Percentiles rank a stretch among this genome's conserved stretches.
Conservation (phyloP, 2,797 vertebrate genomes). For the Anabacerthia variegaticeps region DNA sequence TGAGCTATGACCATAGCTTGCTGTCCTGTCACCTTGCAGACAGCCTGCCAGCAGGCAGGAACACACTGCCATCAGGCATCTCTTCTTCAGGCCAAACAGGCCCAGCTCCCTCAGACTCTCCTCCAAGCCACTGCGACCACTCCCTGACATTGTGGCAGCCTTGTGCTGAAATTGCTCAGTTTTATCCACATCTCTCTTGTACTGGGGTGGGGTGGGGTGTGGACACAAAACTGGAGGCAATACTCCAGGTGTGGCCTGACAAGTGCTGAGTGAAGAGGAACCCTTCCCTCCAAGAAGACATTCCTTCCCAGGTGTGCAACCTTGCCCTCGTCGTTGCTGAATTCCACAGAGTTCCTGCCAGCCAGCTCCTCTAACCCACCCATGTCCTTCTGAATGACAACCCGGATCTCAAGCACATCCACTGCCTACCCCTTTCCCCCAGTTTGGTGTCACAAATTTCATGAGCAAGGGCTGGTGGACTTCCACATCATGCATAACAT, state of each 20-base stretch:
- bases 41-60: rapidly evolving
- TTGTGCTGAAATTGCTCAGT: not conserved
- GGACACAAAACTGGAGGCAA: not conserved
- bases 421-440: not conserved
- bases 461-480: not conserved
- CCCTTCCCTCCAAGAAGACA: not conserved
- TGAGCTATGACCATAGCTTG: not conserved
- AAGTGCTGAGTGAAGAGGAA: not conserved
- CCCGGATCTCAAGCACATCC: not conserved
- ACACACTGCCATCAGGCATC: not conserved
- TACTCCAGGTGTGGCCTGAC: not conserved
- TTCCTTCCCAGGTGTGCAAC: not conserved
- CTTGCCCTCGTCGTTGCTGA: not conserved
- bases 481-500: not conserved
- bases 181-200: not conserved
- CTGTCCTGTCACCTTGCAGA: not conserved
- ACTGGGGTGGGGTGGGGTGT: too few species aligned
- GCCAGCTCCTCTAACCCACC: not conserved
- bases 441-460: not conserved
- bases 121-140: not conserved
- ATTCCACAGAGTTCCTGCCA: not conserved
- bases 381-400: not conserved
- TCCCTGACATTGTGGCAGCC: not conserved
- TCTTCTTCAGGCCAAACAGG: not conserved
- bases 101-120: not conserved